Evolutionary conservation across 2,888 invertebrate genomes (phyloP).

Genomic region (Sthenelais limicola): DNA sequence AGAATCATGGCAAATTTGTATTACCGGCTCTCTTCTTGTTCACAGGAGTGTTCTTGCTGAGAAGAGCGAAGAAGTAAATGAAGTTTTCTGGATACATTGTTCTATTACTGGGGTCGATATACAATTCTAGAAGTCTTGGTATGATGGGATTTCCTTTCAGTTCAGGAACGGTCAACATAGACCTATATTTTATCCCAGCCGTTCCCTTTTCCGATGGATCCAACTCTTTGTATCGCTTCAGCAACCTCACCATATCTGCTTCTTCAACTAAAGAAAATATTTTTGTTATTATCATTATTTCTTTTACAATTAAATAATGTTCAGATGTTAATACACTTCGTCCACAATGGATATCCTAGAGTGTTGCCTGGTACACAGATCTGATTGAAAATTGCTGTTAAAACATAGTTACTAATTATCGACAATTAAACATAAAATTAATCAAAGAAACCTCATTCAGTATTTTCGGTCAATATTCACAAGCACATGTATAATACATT

Average conservation of each 20-base stretch:
- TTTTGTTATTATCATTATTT: neutral
- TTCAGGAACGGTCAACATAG: conserved; percentile 20
- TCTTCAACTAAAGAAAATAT: conserved; percentile 11
- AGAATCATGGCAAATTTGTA: too few relatives aligned
- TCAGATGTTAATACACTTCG: too few relatives aligned
- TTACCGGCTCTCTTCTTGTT: conserved; percentile 9
- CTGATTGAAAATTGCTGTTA: too few relatives aligned
- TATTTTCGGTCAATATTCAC: too few relatives aligned
- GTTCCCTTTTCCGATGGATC: conserved; percentile 22
- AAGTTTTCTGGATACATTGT: conserved; percentile 17
- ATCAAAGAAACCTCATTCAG: too few relatives aligned
- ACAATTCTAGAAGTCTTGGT: conserved; percentile 15
- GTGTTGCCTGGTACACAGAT: too few relatives aligned
- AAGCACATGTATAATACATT: too few relatives aligned
- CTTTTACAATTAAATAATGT: too few relatives aligned
- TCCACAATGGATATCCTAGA: too few relatives aligned
- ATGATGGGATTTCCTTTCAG: conserved; percentile 14
- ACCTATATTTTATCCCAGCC: neutral
- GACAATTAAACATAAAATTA: too few relatives aligned
- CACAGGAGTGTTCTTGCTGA: conserved; percentile 20
- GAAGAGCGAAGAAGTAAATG: conserved; percentile 26
- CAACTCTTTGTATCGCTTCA: conserved; percentile 16
- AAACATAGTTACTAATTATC: too few relatives aligned
- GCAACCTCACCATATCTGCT: conserved; percentile 26
- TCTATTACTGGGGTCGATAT: neutral